phyloP scores from a whole-genome alignment of 2,797 vertebrate species.

The Psittacula derbiana region DNA sequence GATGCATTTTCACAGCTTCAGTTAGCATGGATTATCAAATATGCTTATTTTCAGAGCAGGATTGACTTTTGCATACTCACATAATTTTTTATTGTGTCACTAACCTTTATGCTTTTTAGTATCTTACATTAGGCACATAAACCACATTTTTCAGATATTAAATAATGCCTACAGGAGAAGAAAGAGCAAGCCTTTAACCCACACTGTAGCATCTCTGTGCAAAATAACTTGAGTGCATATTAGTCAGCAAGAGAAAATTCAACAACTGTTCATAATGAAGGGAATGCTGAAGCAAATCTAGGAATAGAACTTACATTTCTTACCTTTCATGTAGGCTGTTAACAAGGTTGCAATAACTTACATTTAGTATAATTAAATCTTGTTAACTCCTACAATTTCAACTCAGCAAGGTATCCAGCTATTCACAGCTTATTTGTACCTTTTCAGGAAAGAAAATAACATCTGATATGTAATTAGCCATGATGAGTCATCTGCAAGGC shows the following conservation, averaged over 20 bases:
- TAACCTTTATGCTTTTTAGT: not conserved
- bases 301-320: not conserved
- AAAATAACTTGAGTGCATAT: not conserved
- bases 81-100: not conserved
- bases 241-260: not conserved
- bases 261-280: not conserved
- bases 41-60: not conserved
- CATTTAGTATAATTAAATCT: conserved; percentile 9
- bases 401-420: not conserved
- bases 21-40: not conserved
- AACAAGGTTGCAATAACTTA: not conserved
- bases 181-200: not conserved
- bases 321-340: not conserved
- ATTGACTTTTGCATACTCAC: not conserved
- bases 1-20: not conserved
- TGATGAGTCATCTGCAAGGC: not conserved
- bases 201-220: not conserved
- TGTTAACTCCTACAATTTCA: not conserved
- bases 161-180: not conserved
- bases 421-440: not conserved
- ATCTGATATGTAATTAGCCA: not conserved
- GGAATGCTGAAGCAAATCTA: not conserved
- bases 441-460: conserved; percentile 6
- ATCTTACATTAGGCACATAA: not conserved
- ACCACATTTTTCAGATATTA: not conserved